Evolutionary conservation across 2,113 vertebrate genomes (phyloP).

Genomic region (Aptenodytes forsteri): DNA sequence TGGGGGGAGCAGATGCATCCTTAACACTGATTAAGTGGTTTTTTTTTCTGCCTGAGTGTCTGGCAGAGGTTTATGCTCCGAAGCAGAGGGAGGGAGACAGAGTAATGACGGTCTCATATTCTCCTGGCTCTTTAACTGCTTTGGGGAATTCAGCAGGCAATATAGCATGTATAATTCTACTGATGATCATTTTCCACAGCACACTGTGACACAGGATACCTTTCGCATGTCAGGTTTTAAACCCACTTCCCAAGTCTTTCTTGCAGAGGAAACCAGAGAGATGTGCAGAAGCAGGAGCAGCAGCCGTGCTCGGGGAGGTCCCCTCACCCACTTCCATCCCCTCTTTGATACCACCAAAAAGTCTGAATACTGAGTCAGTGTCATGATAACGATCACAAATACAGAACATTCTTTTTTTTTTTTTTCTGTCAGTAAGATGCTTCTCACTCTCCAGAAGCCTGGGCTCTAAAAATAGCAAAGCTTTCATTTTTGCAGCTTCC

Average conservation of each 20-base stretch:
- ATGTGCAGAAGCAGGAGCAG: neutral
- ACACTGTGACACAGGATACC: neutral
- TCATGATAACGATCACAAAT: neutral
- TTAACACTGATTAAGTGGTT: conserved; percentile 77
- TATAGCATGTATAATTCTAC: conserved; percentile 18
- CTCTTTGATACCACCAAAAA: neutral
- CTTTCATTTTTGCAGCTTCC: neutral
- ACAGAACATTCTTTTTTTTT: neutral
- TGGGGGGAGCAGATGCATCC: conserved; percentile 72
- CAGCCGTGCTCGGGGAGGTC: rapidly evolving
- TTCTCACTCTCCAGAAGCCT: neutral
- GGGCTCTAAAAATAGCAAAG: neutral
- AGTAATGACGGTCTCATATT: conserved; percentile 59
- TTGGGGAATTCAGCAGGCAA: conserved; percentile 33
- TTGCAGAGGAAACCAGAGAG: rapidly evolving
- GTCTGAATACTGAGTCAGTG: neutral
- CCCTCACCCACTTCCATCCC: rapidly evolving
- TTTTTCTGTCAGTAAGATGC: neutral
- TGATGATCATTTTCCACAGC: conserved; percentile 3
- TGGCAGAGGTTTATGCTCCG: conserved; percentile 66
- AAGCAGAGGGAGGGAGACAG: conserved; percentile 47
- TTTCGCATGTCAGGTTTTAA: neutral
- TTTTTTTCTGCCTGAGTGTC: conserved; percentile 75
- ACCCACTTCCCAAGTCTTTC: neutral
- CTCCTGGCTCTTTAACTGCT: conserved; percentile 63